phyloP scores from a whole-genome alignment of 2,888 invertebrate species.

The Hemicrepidius hirtus region DNA sequence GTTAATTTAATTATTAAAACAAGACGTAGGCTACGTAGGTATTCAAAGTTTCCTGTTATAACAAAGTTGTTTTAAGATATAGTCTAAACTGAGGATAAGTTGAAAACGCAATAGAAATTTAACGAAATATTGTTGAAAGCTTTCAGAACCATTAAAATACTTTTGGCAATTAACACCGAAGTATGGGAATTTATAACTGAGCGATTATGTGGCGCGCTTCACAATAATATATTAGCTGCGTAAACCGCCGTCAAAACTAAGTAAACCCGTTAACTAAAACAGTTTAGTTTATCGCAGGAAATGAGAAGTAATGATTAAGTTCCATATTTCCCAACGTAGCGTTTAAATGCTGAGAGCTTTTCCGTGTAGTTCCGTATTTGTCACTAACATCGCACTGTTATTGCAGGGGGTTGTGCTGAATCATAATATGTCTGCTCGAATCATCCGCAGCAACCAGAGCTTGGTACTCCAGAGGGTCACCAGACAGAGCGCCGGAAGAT shows the following conservation, averaged over 20 bases:
- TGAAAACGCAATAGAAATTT: background rate
- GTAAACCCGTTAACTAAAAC: slow-evolving; percentile 42
- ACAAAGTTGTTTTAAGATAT: slow-evolving; percentile 9
- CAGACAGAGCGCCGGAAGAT: slow-evolving; percentile 88
- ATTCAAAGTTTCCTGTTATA: background rate
- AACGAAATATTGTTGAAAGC: slow-evolving; percentile 27
- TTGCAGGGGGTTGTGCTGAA: slow-evolving; percentile 85
- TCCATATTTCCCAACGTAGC: slow-evolving; percentile 47
- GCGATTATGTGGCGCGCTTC: slow-evolving; percentile 9
- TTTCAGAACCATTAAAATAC: slow-evolving; percentile 21
- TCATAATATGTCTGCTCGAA: slow-evolving; percentile 90
- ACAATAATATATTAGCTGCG: slow-evolving; percentile 23
- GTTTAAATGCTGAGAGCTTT: slow-evolving; percentile 60
- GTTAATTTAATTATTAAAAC: too few species aligned
- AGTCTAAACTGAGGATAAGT: slow-evolving; percentile 7
- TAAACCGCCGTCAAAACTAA: slow-evolving; percentile 29
- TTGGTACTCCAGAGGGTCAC: slow-evolving; percentile 93
- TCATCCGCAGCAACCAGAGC: slow-evolving; percentile 94
- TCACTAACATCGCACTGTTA: slow-evolving; percentile 54
- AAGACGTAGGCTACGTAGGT: too few species aligned
- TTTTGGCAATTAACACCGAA: slow-evolving; percentile 15
- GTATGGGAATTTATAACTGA: slow-evolving; percentile 15
- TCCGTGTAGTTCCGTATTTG: slow-evolving; percentile 56
- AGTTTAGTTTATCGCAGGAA: slow-evolving; percentile 45
- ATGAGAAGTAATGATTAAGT: slow-evolving; percentile 51